phyloP scores from a whole-genome alignment of 2,888 invertebrate genomes.

The Ophion ventricosus region DNA sequence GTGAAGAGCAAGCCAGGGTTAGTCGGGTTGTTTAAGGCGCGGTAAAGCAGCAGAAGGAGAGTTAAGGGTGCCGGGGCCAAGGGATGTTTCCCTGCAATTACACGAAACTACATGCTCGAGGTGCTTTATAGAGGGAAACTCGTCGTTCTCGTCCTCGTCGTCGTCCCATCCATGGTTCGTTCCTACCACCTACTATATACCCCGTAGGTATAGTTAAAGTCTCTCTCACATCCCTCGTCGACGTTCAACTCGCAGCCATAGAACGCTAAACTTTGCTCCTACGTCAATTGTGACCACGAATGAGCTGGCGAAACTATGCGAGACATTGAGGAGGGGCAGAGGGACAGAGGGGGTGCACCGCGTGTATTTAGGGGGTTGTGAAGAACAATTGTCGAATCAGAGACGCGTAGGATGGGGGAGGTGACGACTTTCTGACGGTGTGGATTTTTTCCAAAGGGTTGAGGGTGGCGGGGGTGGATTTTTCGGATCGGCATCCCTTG shows the following conservation, averaged over 20 bases:
- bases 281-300: conserved; percentile 55
- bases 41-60: conserved; percentile 67
- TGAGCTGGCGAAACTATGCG: conserved; percentile 41
- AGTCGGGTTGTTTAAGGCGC: conserved; percentile 70
- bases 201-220: not conserved
- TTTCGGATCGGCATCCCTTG: conserved; percentile 13
- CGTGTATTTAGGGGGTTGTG: not conserved
- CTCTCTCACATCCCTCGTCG: conserved; percentile 9
- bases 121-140: conserved; percentile 73
- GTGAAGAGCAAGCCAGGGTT: conserved; percentile 53
- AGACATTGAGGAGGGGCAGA: not conserved
- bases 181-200: not conserved
- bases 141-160: conserved; percentile 35
- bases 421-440: not conserved
- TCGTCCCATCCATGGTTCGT: not conserved
- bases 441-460: not conserved
- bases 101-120: conserved; percentile 72
- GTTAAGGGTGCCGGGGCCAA: conserved; percentile 68
- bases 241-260: conserved; percentile 17
- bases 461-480: not conserved
- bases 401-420: not conserved
- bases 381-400: not conserved
- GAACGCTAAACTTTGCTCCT: conserved; percentile 40
- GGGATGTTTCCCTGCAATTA: conserved; percentile 75
- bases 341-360: not conserved